These are phyloP conservation scores for Brenthis ino DNA, from an alignment of 2,888 invertebrate genomes.

Conservation along the genomic window DNA sequence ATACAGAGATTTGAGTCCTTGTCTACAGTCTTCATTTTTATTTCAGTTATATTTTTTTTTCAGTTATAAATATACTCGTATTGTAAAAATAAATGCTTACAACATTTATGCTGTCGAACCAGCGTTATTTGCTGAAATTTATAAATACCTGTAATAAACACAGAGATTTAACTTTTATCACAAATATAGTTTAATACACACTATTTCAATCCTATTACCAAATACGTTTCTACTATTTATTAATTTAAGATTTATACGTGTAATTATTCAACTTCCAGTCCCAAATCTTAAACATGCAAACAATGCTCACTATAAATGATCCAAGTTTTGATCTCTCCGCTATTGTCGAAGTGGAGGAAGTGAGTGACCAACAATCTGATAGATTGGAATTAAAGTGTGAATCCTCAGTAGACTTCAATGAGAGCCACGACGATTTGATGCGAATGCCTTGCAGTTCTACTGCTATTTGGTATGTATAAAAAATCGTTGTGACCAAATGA, in stretches of 20 bases:
- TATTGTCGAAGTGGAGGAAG: conserved; percentile 75
- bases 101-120: no score
- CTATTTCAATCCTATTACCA: background rate
- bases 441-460: conserved; percentile 65
- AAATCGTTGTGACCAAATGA: no score
- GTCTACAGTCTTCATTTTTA: no score
- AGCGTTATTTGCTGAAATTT: no score
- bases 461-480: conserved; percentile 61
- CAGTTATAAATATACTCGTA: no score
- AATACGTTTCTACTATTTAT: background rate
- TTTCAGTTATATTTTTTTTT: no score
- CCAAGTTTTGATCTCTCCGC: conserved; percentile 77
- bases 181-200: background rate
- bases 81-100: no score
- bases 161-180: background rate
- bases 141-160: no score
- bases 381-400: conserved; percentile 70
- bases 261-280: conserved; percentile 50
- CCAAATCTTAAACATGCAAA: conserved; percentile 76
- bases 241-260: no score
- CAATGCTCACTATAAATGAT: conserved; percentile 70
- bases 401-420: conserved; percentile 62
- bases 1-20: no score
- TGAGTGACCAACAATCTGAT: conserved; percentile 67
- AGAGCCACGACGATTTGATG: conserved; percentile 59